Conservation (phyloP, 2,888 invertebrate species). For the Drosophila mercatorum region DNA sequence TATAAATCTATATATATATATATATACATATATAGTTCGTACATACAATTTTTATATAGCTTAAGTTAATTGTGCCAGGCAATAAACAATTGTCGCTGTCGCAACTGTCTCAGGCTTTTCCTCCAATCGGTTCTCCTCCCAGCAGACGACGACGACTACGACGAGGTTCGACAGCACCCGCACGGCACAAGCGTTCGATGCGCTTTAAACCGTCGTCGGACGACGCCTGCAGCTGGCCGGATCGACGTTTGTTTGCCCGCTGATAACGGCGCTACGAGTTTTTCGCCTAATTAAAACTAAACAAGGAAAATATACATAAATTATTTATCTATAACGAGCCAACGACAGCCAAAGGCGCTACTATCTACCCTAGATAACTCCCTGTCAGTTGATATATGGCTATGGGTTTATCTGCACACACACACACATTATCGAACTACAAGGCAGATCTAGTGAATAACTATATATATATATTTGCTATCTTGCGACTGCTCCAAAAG, state of each 20-base stretch:
- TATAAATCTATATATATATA: slow-evolving; percentile 24
- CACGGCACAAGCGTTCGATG: slow-evolving; percentile 35
- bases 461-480: neutral
- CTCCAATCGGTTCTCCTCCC: neutral
- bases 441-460: too few species aligned
- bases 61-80: slow-evolving; percentile 63
- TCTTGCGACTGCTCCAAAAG: neutral
- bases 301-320: slow-evolving; percentile 38
- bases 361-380: slow-evolving; percentile 13
- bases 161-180: slow-evolving; percentile 30
- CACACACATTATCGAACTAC: neutral
- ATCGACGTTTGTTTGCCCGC: slow-evolving; percentile 39
- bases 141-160: too few species aligned
- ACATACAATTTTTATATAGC: slow-evolving; percentile 68
- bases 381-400: slow-evolving; percentile 17
- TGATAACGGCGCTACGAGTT: slow-evolving; percentile 36
- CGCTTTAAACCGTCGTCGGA: slow-evolving; percentile 34
- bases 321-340: slow-evolving; percentile 1
- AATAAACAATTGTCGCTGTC: slow-evolving; percentile 67
- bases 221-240: slow-evolving; percentile 4
- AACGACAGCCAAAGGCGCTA: slow-evolving; percentile 29
- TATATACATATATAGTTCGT: slow-evolving; percentile 38
- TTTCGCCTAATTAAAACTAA: slow-evolving; percentile 47
- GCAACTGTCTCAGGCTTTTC: neutral
- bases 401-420: neutral